Base-by-base conservation (phyloP, 2,113 vertebrate species). In the Gracilinanus agilis region DNA sequence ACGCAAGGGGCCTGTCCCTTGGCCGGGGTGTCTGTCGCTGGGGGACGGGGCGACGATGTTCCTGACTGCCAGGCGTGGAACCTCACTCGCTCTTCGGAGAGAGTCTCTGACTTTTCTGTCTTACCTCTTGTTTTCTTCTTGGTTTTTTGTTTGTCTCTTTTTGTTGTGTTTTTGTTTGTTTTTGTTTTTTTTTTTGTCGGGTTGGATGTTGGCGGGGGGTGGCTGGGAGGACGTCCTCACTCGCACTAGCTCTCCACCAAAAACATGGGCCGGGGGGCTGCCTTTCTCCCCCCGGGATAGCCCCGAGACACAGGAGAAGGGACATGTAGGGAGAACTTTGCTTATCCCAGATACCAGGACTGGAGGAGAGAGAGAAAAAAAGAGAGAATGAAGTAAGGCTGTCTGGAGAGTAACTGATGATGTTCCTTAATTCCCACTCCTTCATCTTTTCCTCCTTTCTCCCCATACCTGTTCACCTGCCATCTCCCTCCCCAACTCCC, bases 261-360 rank as follows among this genome's bases (percentile, higher is more conserved):
- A 96, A 96, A 97, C 56, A 95, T 96, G 96, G 98, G 97, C 97
- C 75, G 93, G 96, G 97, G 94, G 94, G 97, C 34, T 95, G 94
- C 97, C 2, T 29, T 1, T 94, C 95, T 56, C 97, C 98, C 97
- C 98, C 98, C 94, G 93, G 90, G 98, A 96, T 96, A 95, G 97
- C 97, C 97, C 94, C 98, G 93, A 98, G 98, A 97, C 67, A 96
- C 96, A 97, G 97, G 97, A 97, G 96, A 96, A 97, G 97, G 97
- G 97, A 97, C 95, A 58, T 95, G 97, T 96, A 94, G 94, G 95
- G 97, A 95, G 95, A 95, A 96, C 95, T 97, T 99, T 95, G 98
- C 98, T 98, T 99, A 98, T 97, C 99, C 99, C 98, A 99, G 99
- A 98, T 99, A 99, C 99, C 99, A 99, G 98, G 99, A 99, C 99